Evolutionary conservation across 2,888 invertebrate genomes (phyloP).

Genomic region (Phania funesta): DNA sequence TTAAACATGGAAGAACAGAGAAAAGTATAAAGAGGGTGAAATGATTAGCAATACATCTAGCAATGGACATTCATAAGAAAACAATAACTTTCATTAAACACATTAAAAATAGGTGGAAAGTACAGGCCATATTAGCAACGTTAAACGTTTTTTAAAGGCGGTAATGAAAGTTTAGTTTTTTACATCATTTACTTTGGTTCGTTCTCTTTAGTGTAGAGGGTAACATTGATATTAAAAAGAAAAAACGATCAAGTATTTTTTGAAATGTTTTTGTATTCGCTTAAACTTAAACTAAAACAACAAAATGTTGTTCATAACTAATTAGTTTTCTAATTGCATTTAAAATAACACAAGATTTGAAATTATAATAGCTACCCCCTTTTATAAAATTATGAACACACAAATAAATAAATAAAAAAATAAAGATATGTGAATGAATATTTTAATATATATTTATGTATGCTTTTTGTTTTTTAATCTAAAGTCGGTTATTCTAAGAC

Average conservation of each 20-base stretch:
- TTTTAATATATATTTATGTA: constrained; percentile 27
- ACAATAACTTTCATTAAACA: constrained; percentile 59
- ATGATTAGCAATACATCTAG: constrained; percentile 76
- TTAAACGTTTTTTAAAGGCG: constrained; percentile 11
- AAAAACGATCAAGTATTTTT: background rate
- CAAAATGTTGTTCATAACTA: background rate
- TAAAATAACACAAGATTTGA: constrained; percentile 53
- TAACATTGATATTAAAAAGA: constrained; percentile 62
- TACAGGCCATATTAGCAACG: constrained; percentile 8
- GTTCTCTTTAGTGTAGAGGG: constrained; percentile 63
- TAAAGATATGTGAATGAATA: background rate
- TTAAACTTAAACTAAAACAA: background rate
- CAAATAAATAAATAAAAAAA: constrained; percentile 10
- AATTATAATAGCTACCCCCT: constrained; percentile 69
- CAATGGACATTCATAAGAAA: constrained; percentile 65
- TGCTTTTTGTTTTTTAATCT: constrained; percentile 11
- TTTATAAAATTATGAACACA: constrained; percentile 41
- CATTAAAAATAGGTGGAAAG: constrained; percentile 30
- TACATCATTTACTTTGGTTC: constrained; percentile 37
- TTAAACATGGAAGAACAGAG: constrained; percentile 72
- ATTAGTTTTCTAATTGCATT: constrained; percentile 34
- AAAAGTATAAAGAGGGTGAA: constrained; percentile 77
- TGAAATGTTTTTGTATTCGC: background rate
- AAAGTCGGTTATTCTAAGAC: constrained; percentile 39
- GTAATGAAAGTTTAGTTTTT: constrained; percentile 52